Conservation (phyloP, 1,140 invertebrate species). For the Trichonephila clavipes region DNA sequence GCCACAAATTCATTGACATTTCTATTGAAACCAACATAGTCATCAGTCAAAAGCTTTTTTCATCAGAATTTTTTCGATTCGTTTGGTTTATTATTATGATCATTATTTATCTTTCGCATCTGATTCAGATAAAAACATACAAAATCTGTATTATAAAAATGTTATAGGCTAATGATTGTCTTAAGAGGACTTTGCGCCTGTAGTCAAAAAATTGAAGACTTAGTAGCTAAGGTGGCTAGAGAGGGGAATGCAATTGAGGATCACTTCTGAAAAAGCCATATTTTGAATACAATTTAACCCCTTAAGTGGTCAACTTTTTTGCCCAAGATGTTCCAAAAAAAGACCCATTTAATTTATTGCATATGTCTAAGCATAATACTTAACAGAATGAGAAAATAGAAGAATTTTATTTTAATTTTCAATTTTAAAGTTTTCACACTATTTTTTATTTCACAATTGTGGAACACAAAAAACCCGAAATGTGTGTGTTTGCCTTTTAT, state of each 20-base stretch:
- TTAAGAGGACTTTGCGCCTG: background rate
- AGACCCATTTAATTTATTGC: no score
- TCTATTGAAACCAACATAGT: background rate
- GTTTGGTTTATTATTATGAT: background rate
- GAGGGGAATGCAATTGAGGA: background rate
- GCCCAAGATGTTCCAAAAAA: no score
- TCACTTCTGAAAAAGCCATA: no score
- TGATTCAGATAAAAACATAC: background rate
- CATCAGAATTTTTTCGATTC: background rate
- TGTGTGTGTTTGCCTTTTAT: no score
- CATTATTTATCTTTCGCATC: background rate
- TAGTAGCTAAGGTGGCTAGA: background rate
- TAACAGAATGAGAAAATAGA: no score
- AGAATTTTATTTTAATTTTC: no score
- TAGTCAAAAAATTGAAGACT: background rate
- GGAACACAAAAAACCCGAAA: no score
- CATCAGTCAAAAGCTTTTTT: conserved; percentile 7
- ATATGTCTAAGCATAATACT: no score
- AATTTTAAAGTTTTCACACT: no score
- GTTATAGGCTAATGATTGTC: background rate
- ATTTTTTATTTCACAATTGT: no score
- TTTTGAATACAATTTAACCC: no score
- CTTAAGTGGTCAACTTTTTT: no score
- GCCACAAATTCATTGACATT: background rate
- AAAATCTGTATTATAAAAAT: background rate